phyloP scores from a whole-genome alignment of 2,797 vertebrate genomes.

The Pangasius macronema region DNA sequence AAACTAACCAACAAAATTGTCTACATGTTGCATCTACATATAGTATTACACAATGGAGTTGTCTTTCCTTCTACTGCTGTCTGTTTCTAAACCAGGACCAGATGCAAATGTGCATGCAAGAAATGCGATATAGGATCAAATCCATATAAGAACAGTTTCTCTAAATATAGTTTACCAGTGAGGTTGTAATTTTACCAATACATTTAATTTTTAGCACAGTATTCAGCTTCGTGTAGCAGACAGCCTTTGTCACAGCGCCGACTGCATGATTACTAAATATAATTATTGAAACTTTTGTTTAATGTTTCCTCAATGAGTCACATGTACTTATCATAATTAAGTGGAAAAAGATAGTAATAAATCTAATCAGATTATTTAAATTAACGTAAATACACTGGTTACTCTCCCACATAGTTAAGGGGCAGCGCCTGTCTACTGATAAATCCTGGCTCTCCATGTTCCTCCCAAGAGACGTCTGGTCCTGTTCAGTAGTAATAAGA shows the following conservation, averaged over 20 bases:
- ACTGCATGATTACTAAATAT: background rate
- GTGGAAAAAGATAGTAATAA: background rate
- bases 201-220: background rate
- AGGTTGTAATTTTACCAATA: background rate
- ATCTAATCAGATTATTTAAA: conserved; percentile 5
- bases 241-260: background rate
- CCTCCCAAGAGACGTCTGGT: conserved; percentile 34
- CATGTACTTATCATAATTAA: background rate
- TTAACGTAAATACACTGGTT: conserved; percentile 21
- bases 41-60: conserved; percentile 25
- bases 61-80: conserved; percentile 17
- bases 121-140: conserved; percentile 19
- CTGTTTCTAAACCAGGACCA: conserved; percentile 34
- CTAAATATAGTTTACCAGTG: background rate
- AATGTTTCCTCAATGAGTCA: background rate
- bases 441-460: conserved; percentile 28
- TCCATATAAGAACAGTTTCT: background rate
- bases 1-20: conserved; percentile 24
- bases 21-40: conserved; percentile 31
- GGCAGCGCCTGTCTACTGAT: conserved; percentile 13
- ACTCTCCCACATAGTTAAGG: conserved; percentile 19
- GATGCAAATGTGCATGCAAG: conserved; percentile 30
- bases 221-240: background rate
- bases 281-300: background rate
- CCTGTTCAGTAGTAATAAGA: conserved; percentile 46